Percentiles rank a stretch among this genome's conserved stretches.
Evolutionary conservation across 2,113 vertebrate genomes (phyloP).

Genomic region (Cebidichthys violaceus): DNA sequence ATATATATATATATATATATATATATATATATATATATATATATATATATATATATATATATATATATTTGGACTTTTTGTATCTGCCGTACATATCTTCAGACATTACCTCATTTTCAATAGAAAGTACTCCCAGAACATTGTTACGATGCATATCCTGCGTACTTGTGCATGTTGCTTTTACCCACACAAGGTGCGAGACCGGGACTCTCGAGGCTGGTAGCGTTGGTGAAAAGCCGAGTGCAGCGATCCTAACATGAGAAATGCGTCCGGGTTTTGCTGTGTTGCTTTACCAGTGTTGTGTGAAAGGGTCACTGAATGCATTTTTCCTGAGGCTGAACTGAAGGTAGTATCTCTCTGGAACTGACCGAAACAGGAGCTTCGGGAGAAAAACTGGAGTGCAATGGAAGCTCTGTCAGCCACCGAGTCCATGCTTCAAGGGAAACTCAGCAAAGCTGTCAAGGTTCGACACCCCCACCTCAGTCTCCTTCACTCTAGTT

Average conservation of each 20-base stretch:
- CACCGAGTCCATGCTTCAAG: slow-evolving; percentile 99
- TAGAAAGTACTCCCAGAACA: neutral
- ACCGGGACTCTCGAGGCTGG: slow-evolving; percentile 19
- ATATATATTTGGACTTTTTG: neutral
- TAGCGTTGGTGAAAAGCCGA: slow-evolving; percentile 41
- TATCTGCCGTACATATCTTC: neutral
- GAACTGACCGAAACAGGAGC: slow-evolving; percentile 98
- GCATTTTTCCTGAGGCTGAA: slow-evolving; percentile 85
- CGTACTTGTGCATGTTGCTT: slow-evolving; percentile 37
- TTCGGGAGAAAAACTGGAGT: slow-evolving; percentile 99
- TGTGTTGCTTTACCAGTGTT: slow-evolving; percentile 51
- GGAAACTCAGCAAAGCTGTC: slow-evolving; percentile 97
- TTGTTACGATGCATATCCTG: slow-evolving; percentile 17
- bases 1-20: too few species aligned
- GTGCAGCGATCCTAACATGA: slow-evolving; percentile 38
- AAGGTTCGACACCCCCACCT: slow-evolving; percentile 95
- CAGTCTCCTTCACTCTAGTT: slow-evolving; percentile 87
- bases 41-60: too few species aligned
- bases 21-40: too few species aligned
- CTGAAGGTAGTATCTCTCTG: slow-evolving; percentile 97
- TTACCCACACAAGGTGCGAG: slow-evolving; percentile 35
- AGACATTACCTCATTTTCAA: slow-evolving; percentile 15
- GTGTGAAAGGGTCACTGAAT: slow-evolving; percentile 63
- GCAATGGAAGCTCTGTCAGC: slow-evolving; percentile 99
- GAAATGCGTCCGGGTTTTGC: slow-evolving; percentile 41